These are phyloP conservation scores for Melanotaenia trifasciata DNA, from an alignment of 2,797 vertebrate genomes.

Conservation along the genomic window DNA sequence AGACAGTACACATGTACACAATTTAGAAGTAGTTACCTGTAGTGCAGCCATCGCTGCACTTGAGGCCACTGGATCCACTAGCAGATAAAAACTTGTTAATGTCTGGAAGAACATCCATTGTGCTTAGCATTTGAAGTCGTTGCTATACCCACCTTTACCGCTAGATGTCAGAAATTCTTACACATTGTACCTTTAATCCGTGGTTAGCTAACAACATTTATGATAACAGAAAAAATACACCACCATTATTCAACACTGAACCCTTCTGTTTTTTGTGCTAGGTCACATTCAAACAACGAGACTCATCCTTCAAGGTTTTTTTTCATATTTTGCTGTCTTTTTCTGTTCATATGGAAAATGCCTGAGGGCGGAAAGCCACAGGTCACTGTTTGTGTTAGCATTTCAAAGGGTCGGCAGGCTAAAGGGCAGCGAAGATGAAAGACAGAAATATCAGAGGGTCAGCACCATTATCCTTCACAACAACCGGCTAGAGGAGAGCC, in stretches of 20 bases:
- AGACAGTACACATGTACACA: too few relatives aligned
- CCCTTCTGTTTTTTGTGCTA: not conserved
- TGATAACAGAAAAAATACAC: too few relatives aligned
- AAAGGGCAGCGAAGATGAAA: constrained; percentile 25
- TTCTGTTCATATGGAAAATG: not conserved
- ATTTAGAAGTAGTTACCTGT: too few relatives aligned
- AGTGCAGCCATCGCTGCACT: too few relatives aligned
- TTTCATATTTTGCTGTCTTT: not conserved
- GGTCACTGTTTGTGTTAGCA: constrained; percentile 22
- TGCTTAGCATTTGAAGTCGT: too few relatives aligned
- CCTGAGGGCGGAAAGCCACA: constrained; percentile 12
- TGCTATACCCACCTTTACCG: not conserved
- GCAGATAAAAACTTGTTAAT: too few relatives aligned
- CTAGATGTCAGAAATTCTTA: not conserved
- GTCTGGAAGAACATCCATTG: too few relatives aligned
- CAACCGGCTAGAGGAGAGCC: constrained; percentile 4
- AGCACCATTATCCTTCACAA: constrained; percentile 4
- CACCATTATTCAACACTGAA: too few relatives aligned
- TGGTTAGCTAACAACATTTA: not conserved
- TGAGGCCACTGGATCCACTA: not conserved
- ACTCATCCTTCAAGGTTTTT: not conserved
- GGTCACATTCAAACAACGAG: not conserved
- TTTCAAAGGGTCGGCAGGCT: constrained; percentile 52
- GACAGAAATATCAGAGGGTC: constrained; percentile 43
- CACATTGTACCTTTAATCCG: not conserved